Evolutionary conservation across 1,140 invertebrate species (phyloP), one percentile per base, ranked within the genome.

Genomic region (Mycetomoellerius zeteki): DNA sequence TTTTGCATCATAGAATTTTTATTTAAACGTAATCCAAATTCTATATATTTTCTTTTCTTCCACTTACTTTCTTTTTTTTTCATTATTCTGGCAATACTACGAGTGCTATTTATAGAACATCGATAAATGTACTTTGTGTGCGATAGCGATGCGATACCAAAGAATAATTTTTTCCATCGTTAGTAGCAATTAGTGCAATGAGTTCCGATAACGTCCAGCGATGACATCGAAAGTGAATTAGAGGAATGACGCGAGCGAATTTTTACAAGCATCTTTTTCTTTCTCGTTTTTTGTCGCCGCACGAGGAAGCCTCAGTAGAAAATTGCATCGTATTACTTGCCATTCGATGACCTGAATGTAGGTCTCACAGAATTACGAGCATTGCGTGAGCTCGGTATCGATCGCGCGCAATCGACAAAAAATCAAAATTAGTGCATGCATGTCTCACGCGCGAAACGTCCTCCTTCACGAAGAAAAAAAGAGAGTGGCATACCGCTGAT

Each of bases 311-410:
- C 43, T 62, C 80, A 12, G 19, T 52, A 67, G 54, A 89, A 89
- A 89, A 81, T 72, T 86, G 85, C 54, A 81, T 69, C 52, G 30
- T 58, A 50, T 86, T 80, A 88, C 50, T 76, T 81, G 72, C 76
- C 64, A 81, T 81, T 86, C 84, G 75, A 80, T 86, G 88, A 88
- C 87, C 88, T 77, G 64, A 58, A 85, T 89, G 81, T 67, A 88
- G 72, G 75, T 88, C 82, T 43, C 56, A 54, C 30, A 62, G 87
- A 89, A 88, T 73, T 65, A 72, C 65, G 47, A 58, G 43, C 76
- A 33, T 52, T 58, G 75, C 72, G 81, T 88, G 76, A 50, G 7
- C 47, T 33, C 37, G 19, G 43, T 54, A 80, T 89, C 87, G 88
- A 85, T 86, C 86, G 69, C 58, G 27, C 69, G 43, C n/a, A 78